Evolutionary conservation across 2,888 invertebrate genomes (phyloP).

Genomic region (Encarsia formosa): DNA sequence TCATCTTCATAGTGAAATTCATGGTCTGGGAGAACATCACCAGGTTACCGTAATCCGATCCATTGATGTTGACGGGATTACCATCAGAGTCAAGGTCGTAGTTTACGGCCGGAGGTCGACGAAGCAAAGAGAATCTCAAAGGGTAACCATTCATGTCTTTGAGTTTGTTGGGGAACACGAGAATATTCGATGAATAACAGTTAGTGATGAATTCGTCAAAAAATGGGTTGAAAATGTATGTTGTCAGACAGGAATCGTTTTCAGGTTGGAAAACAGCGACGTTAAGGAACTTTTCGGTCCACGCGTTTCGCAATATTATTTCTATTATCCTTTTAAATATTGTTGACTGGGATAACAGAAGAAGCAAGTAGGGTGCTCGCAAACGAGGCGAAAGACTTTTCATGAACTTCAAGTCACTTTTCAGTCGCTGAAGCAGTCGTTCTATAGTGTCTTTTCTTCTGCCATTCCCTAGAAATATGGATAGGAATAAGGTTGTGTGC

Average conservation of each 20-base stretch:
- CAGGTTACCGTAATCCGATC: background rate
- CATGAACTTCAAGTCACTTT: background rate
- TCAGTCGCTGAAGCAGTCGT: background rate
- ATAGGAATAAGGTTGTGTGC: background rate
- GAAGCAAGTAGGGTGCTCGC: background rate
- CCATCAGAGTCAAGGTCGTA: background rate
- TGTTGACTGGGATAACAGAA: background rate
- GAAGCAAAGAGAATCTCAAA: slow-evolving; percentile 5
- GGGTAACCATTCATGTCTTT: slow-evolving; percentile 29
- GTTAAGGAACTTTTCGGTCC: slow-evolving; percentile 10
- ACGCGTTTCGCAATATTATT: background rate
- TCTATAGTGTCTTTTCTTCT: no score
- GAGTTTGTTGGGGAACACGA: slow-evolving; percentile 31
- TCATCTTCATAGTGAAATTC: background rate
- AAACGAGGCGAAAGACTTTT: background rate
- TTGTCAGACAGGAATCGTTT: background rate
- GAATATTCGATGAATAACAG: background rate
- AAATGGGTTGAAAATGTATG: slow-evolving; percentile 23
- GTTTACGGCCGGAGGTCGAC: slow-evolving; percentile 11
- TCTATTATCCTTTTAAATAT: background rate
- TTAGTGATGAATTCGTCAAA: background rate
- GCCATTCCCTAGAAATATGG: background rate
- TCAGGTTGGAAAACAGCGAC: slow-evolving; percentile 10
- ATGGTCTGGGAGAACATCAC: background rate
- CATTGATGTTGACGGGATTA: background rate